Conservation (phyloP, 1,140 invertebrate genomes). For the Drosophila sucinea region DNA sequence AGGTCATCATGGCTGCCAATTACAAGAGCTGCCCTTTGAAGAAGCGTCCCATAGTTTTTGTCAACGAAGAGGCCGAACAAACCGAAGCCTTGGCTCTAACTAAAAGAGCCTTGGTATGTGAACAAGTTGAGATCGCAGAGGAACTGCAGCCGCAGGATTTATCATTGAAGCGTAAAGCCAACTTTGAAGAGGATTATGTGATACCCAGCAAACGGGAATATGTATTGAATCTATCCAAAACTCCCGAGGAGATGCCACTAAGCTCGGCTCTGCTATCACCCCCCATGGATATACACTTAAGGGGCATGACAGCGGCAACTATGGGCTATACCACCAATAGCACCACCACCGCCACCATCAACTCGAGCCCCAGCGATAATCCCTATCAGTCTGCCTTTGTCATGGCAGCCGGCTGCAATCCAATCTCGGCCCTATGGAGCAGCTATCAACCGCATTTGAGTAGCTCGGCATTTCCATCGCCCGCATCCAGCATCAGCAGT, state of each 20-base stretch:
- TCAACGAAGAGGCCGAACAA: conserved; percentile 79
- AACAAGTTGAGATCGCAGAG: not conserved
- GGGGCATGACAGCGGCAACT: conserved; percentile 65
- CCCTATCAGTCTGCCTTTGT: conserved; percentile 76
- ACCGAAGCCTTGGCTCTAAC: conserved; percentile 74
- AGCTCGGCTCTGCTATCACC: conserved; percentile 62
- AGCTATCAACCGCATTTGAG: conserved; percentile 70
- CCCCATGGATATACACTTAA: conserved; percentile 68
- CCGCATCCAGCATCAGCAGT: conserved; percentile 46
- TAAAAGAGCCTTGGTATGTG: conserved; percentile 50
- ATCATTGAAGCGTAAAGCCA: conserved; percentile 71
- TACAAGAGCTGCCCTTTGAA: conserved; percentile 95
- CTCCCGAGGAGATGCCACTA: conserved; percentile 48
- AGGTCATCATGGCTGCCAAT: conserved; percentile 83
- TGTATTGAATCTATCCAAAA: conserved; percentile 73
- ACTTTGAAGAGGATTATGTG: conserved; percentile 40
- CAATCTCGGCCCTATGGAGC: conserved; percentile 75
- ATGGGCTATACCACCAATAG: conserved; percentile 61
- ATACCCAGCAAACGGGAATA: conserved; percentile 73
- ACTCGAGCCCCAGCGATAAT: conserved; percentile 22
- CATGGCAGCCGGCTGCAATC: conserved; percentile 77
- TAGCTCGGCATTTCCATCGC: conserved; percentile 61
- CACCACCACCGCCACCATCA: not conserved
- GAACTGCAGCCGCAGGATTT: conserved; percentile 87
- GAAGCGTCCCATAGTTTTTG: conserved; percentile 90